Percentiles rank a stretch among this genome's conserved stretches.
phyloP scores from a whole-genome alignment of 2,888 invertebrate genomes.

The Nephrocerus scutellatus region DNA sequence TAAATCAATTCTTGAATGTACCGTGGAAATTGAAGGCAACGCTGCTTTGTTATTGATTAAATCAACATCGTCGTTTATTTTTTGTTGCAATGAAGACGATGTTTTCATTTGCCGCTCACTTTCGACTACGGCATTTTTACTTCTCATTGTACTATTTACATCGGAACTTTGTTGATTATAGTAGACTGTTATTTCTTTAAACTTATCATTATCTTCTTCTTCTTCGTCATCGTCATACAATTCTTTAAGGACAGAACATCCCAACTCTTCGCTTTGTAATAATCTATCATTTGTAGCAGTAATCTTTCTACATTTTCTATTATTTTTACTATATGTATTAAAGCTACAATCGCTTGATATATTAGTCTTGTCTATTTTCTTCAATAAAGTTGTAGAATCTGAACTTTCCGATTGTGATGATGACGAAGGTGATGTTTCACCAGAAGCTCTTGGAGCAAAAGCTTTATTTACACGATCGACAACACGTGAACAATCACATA shows the following conservation, averaged over 20 bases:
- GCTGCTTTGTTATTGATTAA: constrained; percentile 31
- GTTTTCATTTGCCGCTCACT: constrained; percentile 24
- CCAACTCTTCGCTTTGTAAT: constrained; percentile 40
- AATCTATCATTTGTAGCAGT: constrained; percentile 43
- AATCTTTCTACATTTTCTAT: constrained; percentile 35
- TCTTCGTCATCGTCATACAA: constrained; percentile 23
- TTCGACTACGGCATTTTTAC: constrained; percentile 36
- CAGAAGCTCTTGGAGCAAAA: constrained; percentile 46
- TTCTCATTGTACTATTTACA: too few relatives aligned
- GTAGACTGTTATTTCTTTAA: too few relatives aligned
- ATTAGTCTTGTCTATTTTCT: constrained; percentile 26
- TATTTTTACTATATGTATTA: too few relatives aligned
- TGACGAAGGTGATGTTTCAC: constrained; percentile 47
- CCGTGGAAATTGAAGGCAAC: constrained; percentile 15
- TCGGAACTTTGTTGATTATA: too few relatives aligned
- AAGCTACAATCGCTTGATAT: too few relatives aligned
- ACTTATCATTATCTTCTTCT: constrained; percentile 29
- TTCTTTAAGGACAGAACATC: constrained; percentile 32
- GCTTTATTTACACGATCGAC: constrained; percentile 41
- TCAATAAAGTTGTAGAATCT: constrained; percentile 39
- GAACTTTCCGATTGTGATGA: constrained; percentile 41
- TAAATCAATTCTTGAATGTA: too few relatives aligned
- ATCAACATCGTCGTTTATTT: constrained; percentile 36
- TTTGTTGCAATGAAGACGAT: constrained; percentile 28
- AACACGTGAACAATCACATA: constrained; percentile 45